These are phyloP conservation scores for Australoheros facetus DNA, from an alignment of 2,797 vertebrate species.

Conservation along the genomic window DNA sequence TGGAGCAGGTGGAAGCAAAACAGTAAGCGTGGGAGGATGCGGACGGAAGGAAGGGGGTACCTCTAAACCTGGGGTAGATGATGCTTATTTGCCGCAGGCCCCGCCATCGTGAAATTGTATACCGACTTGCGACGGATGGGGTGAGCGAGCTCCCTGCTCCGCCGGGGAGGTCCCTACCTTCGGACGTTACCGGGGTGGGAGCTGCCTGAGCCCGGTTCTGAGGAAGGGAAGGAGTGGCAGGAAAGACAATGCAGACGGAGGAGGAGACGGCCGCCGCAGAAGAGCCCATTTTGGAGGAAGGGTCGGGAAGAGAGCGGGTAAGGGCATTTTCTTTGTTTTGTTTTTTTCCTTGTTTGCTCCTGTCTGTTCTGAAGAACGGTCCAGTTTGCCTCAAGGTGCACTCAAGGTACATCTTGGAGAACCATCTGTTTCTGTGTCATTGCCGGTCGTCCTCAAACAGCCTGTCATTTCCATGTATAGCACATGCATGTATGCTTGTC, in stretches of 20 bases:
- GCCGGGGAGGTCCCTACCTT: constrained; percentile 78
- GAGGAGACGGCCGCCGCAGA: constrained; percentile 82
- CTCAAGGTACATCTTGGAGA: neutral
- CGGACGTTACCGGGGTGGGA: constrained; percentile 76
- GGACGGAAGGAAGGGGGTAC: neutral
- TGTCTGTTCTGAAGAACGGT: rapidly evolving
- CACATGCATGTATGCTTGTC: neutral
- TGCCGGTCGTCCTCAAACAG: constrained; percentile 11
- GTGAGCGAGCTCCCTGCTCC: constrained; percentile 79
- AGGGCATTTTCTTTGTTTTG: constrained; percentile 11
- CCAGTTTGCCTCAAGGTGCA: constrained; percentile 15
- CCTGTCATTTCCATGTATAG: neutral
- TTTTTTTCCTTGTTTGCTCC: too few species aligned
- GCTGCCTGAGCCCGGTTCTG: constrained; percentile 69
- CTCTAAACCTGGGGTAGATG: constrained; percentile 50
- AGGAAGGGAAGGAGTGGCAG: constrained; percentile 63
- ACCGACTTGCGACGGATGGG: constrained; percentile 82
- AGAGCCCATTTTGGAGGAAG: constrained; percentile 82
- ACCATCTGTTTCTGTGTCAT: constrained; percentile 5
- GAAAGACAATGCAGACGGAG: constrained; percentile 82
- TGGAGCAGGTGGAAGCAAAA: constrained; percentile 29
- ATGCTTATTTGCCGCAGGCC: constrained; percentile 79
- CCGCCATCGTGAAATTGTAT: constrained; percentile 76
- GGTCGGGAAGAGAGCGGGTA: constrained; percentile 84
- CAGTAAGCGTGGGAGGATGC: constrained; percentile 33